These are phyloP conservation scores for Temnopleurus reevesii DNA, from an alignment of 53 echinoderm and acorn worm species.

Conservation along the genomic window DNA sequence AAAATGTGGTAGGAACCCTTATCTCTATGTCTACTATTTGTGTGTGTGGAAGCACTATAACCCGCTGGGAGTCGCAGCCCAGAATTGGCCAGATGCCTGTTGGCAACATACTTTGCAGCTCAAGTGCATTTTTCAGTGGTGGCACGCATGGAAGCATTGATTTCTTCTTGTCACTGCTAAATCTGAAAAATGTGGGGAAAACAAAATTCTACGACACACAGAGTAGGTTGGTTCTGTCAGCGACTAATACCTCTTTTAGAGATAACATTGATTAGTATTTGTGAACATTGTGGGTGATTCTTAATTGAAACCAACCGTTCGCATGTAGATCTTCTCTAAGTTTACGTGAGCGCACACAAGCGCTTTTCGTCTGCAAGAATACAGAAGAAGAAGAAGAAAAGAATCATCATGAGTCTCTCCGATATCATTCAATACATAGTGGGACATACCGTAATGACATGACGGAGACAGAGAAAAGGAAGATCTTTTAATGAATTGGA, in stretches of 20 bases:
- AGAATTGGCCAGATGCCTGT: slow-evolving; percentile 62
- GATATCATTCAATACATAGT: too few relatives aligned
- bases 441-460: too few relatives aligned
- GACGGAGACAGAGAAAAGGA: too few relatives aligned
- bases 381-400: too few relatives aligned
- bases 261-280: neutral
- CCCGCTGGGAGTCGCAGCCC: slow-evolving; percentile 60
- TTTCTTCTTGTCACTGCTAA: slow-evolving; percentile 10
- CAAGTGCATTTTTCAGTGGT: slow-evolving; percentile 12
- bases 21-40: slow-evolving; percentile 34
- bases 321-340: too few relatives aligned
- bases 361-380: too few relatives aligned
- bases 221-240: neutral
- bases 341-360: too few relatives aligned
- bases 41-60: slow-evolving; percentile 46
- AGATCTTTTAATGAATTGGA: too few relatives aligned
- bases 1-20: slow-evolving; percentile 41
- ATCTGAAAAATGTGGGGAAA: neutral
- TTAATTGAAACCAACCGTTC: too few relatives aligned
- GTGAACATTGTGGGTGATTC: too few relatives aligned
- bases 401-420: too few relatives aligned
- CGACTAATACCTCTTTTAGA: neutral
- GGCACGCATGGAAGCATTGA: slow-evolving; percentile 12
- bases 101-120: slow-evolving; percentile 38
- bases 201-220: neutral